These are phyloP conservation scores for Bolborhynchus lineola DNA, from an alignment of 2,113 vertebrate species.

Conservation along the genomic window DNA sequence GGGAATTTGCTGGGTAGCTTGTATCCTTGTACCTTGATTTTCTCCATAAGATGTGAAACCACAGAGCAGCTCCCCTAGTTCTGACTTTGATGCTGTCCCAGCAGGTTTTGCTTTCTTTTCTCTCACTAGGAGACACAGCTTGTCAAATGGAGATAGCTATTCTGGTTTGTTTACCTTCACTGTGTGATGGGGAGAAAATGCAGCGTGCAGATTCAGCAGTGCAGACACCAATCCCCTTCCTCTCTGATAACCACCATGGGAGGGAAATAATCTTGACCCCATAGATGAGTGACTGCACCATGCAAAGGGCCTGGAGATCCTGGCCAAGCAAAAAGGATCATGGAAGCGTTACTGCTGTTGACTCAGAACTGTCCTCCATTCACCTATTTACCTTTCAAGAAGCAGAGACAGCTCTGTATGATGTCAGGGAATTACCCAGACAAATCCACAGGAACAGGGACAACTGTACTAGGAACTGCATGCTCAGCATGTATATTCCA, in stretches of 20 bases:
- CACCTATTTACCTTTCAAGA: fast-evolving
- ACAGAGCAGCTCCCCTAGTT: not conserved
- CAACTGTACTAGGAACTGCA: not conserved
- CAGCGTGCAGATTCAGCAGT: not conserved
- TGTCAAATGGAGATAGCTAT: not conserved
- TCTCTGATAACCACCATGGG: not conserved
- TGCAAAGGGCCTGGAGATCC: not conserved
- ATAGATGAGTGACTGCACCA: not conserved
- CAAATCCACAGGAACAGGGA: not conserved
- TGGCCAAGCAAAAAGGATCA: not conserved
- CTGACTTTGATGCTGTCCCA: not conserved
- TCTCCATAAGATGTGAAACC: not conserved
- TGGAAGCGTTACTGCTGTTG: not conserved
- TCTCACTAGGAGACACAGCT: not conserved
- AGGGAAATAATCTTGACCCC: not conserved
- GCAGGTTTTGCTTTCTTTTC: not conserved
- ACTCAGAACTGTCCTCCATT: not conserved
- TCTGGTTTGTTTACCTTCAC: not conserved
- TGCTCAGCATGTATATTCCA: not conserved
- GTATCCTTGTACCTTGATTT: not conserved
- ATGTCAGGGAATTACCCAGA: not conserved
- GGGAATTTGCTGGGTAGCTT: not conserved
- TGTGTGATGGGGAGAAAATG: not conserved
- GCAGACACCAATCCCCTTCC: not conserved
- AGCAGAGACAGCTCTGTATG: not conserved